phyloP scores from a whole-genome alignment of 2,797 vertebrate species.

The Gallinago solitaria region DNA sequence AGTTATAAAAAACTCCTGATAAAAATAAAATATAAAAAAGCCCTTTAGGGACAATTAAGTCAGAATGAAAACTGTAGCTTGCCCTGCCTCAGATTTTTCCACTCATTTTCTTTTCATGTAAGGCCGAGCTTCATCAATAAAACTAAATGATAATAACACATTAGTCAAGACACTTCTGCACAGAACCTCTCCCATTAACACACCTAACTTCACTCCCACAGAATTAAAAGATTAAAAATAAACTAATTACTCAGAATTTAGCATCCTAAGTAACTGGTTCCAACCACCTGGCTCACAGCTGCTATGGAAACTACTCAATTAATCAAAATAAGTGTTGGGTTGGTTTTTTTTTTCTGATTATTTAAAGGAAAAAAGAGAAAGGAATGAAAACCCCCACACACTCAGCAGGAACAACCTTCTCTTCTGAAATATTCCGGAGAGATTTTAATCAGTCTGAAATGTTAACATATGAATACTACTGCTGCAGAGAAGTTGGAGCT shows the following conservation, averaged over 20 bases:
- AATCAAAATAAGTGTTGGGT: conserved; percentile 63
- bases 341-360: neutral
- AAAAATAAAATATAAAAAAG: conserved; percentile 52
- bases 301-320: conserved; percentile 65
- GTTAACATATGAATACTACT: neutral
- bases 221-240: conserved; percentile 71
- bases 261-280: conserved; percentile 37
- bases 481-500: neutral
- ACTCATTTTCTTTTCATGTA: neutral
- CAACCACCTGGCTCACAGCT: conserved; percentile 70
- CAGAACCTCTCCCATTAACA: conserved; percentile 52
- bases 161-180: conserved; percentile 44
- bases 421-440: conserved; percentile 12
- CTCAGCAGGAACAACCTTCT: neutral
- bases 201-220: conserved; percentile 42
- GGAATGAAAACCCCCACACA: neutral
- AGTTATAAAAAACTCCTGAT: conserved; percentile 18
- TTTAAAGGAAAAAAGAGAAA: conserved; percentile 42
- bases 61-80: conserved; percentile 22
- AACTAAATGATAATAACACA: conserved; percentile 55
- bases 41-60: conserved; percentile 17
- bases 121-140: conserved; percentile 41
- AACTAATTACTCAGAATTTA: conserved; percentile 68
- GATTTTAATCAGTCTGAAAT: conserved; percentile 4
- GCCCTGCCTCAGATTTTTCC: neutral